phyloP scores from a whole-genome alignment of 2,113 vertebrate genomes.

The Tricholaema leucomelas region DNA sequence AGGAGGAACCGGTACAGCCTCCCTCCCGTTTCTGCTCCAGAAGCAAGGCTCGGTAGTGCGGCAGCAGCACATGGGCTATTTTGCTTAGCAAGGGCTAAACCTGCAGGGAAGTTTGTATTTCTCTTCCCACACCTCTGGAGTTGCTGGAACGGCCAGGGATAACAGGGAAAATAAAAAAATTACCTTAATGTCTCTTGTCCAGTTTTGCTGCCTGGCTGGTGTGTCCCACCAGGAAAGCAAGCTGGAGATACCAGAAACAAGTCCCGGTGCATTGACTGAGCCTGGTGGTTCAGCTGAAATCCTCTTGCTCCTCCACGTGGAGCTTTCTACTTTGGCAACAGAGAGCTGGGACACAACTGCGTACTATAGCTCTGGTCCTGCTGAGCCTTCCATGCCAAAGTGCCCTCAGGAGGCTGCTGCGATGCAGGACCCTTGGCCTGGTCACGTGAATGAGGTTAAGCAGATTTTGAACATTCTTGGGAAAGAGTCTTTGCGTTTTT shows the following conservation, averaged over 20 bases:
- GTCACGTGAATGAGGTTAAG: background rate
- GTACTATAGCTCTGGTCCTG: background rate
- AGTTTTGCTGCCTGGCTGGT: background rate
- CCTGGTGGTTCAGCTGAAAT: background rate
- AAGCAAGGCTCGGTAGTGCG: too few relatives aligned
- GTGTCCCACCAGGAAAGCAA: background rate
- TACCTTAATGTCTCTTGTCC: background rate
- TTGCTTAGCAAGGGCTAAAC: background rate
- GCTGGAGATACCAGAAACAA: background rate
- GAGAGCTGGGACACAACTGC: background rate
- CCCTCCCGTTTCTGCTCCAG: background rate
- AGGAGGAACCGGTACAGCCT: background rate
- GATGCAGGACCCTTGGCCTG: background rate
- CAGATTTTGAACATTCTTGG: background rate
- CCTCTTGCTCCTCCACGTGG: background rate
- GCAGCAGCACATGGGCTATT: background rate
- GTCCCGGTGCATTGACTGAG: background rate
- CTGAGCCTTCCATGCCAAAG: fast-evolving
- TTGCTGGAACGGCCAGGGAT: background rate
- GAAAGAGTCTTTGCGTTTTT: background rate
- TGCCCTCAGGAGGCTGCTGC: background rate
- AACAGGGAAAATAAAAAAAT: background rate
- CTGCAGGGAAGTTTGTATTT: background rate
- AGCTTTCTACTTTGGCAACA: background rate
- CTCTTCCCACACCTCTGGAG: background rate